These are phyloP conservation scores for Venusia cambrica DNA, from an alignment of 2,888 invertebrate genomes.

Conservation along the genomic window DNA sequence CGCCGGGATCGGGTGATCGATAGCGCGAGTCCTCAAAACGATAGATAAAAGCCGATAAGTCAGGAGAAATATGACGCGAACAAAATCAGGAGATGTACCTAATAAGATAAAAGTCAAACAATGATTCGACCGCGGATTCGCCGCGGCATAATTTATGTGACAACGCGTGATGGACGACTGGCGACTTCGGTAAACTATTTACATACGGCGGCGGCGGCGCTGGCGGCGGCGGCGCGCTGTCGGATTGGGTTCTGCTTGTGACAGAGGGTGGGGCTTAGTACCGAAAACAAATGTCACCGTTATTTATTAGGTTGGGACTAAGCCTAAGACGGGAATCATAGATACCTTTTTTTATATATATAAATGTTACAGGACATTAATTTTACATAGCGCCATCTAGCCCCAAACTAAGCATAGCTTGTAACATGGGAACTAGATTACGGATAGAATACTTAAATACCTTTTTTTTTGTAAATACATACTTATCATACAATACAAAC, in stretches of 20 bases:
- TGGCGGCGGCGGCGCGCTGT: constrained; percentile 63
- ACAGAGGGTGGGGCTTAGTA: constrained; percentile 79
- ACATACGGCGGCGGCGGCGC: constrained; percentile 78
- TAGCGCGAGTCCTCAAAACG: constrained; percentile 77
- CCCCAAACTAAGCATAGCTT: not conserved
- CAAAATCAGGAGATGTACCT: constrained; percentile 81
- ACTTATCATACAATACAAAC: too few species aligned
- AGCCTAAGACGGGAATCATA: constrained; percentile 70
- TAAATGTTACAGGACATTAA: constrained; percentile 24
- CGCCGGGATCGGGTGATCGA: constrained; percentile 72
- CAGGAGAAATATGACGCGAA: constrained; percentile 81
- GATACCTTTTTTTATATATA: constrained; percentile 38
- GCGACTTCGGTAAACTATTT: constrained; percentile 81
- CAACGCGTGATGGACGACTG: constrained; percentile 81
- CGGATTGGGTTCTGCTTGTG: constrained; percentile 78
- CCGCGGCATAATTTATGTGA: constrained; percentile 82
- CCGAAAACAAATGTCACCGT: constrained; percentile 80
- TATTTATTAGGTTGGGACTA: constrained; percentile 79
- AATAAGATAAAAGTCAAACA: constrained; percentile 82
- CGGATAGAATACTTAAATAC: too few species aligned
- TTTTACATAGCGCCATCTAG: constrained; percentile 1
- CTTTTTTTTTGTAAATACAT: too few species aligned
- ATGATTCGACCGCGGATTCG: constrained; percentile 81
- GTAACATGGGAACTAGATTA: too few species aligned
- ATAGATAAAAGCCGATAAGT: constrained; percentile 80